Base-by-base conservation (phyloP, 2,113 vertebrate species). In the Amblyopsis rosae region DNA sequence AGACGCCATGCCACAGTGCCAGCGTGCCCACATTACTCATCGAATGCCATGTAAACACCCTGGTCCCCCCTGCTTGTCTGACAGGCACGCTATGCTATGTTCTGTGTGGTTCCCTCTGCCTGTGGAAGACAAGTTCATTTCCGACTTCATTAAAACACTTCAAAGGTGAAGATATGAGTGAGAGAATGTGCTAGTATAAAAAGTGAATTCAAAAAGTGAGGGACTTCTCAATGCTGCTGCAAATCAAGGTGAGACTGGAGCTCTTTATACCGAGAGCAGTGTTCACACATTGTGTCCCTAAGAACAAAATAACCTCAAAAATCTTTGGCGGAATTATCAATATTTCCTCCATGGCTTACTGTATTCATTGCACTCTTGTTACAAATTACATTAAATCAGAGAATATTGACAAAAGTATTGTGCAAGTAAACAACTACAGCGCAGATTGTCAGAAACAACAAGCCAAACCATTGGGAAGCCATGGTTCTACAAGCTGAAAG, bases 51-150 rank as follows among this genome's bases (percentile, higher is more conserved):
- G 32, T 61, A 65, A 60, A 60, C 58, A 60, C 33, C 4, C 3
- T 58, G 65, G n/a, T 77, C 12, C n/a, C 13, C 51, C 51, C 6
- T n/a, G 49, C 81, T 79, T 59, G 17, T 46, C 64, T 59, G 59
- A 60, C 48, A 50, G n/a, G 32, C 65, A 32, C 41, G 60, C 67
- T 8, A 71, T 63, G 49, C 61, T 70, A 53, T 71, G 13, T 46
- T 35, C 41, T 41, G 5, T 41, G 35, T 8, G 35, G 5, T 41
- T 41, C 35, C 35, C 35, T 41, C 35, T 41, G 35, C 35, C 1
- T 41, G 35, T 41, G 35, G 35, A 41, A 41, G 35, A 41, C 35
- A 11, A 51, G 13, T 12, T 51, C 4, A 55, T 41, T 55, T 41
- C 41, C 15, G 9, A 12, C 11, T 56, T 33, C 13, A 67, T 57